Base-by-base conservation (phyloP, 35 echinoderm and acorn worm species). In the Apostichopus californicus region DNA sequence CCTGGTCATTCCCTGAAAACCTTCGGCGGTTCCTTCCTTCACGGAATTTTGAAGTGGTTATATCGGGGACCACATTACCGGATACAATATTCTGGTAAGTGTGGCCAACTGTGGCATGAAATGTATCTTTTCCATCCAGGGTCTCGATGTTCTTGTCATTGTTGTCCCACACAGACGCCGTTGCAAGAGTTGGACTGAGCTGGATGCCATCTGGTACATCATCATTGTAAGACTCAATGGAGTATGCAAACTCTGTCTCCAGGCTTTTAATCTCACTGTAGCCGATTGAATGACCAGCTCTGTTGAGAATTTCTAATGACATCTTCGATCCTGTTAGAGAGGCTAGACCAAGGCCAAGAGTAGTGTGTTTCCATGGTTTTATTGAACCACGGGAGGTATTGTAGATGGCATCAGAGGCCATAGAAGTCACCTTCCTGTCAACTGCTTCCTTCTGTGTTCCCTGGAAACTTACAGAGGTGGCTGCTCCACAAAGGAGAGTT, bases 291-390 rank as follows among this genome's bases (percentile, higher is more conserved):
- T 94, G 95, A 11, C 95, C 93, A 14, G 91, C 58, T 90, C 90
- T 96, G 86, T 96, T 96, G 52, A 96, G 75, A 79, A 94, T 94
- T 64, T 92, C 70, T 73, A 94, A 61, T 6, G 75, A 63, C 55
- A 82, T 6, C 86, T 93, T 97, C 63, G 91, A 97, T 94, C 93
- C 86, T 86, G 93, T 97, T 14, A 97, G 88, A n/a, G 96, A 96
- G 18, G 95, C 57, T 12, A 97, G 82, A 0, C 95, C 92, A 7
- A 96, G 66, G 24, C 93, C 93, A 22, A 97, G 24, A 7, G 77
- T 75, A 28, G 91, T 94, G 81, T 95, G 63, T 86, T 97, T 97
- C 93, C 96, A 93, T 83, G 95, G 95, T 90, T 92, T 90, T 14
- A 97, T 93, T 22, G 90, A 57, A 57, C 93, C 93, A 92, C 60